Evolutionary conservation across 2,888 invertebrate species (phyloP).

Genomic region (Aradus depressus): DNA sequence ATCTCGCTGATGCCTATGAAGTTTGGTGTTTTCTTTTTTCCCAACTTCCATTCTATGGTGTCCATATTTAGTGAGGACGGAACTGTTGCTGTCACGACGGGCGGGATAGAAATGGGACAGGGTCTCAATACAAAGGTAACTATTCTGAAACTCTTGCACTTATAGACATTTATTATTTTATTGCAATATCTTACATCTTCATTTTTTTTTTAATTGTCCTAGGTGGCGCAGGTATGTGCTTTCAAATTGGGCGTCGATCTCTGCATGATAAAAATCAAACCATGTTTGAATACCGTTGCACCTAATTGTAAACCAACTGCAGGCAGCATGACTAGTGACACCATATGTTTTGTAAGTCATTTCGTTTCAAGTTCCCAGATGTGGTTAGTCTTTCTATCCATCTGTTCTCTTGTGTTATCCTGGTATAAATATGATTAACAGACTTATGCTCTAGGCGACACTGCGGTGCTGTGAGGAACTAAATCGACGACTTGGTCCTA

Average conservation of each 20-base stretch:
- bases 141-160: no score
- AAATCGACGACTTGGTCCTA: conserved; percentile 26
- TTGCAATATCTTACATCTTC: no score
- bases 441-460: conserved; percentile 26
- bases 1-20: conserved; percentile 56
- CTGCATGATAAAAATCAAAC: conserved; percentile 37
- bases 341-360: conserved; percentile 30
- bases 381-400: no score
- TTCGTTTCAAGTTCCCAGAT: no score
- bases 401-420: no score
- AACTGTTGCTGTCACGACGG: conserved; percentile 57
- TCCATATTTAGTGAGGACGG: conserved; percentile 60
- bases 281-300: conserved; percentile 35
- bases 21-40: conserved; percentile 45
- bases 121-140: conserved; percentile 63
- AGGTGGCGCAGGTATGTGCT: conserved; percentile 40
- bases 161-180: no score
- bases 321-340: conserved; percentile 36
- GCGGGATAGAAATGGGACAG: conserved; percentile 69
- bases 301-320: conserved; percentile 39
- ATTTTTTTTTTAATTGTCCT: conserved; percentile 20
- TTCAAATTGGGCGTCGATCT: conserved; percentile 39
- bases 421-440: no score
- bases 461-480: conserved; percentile 30
- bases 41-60: conserved; percentile 50